phyloP scores from a whole-genome alignment of 2,888 invertebrate genomes.

The Tetragnatha montana region DNA sequence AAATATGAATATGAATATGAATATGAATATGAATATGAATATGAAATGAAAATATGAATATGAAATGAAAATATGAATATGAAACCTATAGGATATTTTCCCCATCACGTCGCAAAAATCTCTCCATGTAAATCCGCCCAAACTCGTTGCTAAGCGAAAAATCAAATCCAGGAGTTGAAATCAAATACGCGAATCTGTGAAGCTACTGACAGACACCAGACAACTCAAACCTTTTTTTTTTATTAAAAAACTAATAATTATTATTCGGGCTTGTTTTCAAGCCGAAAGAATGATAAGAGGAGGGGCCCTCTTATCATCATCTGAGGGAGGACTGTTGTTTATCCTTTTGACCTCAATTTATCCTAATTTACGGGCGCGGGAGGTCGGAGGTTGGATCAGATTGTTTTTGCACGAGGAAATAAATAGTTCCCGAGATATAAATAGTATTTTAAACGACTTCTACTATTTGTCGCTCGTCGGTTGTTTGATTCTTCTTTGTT shows the following conservation, averaged over 20 bases:
- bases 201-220: constrained; percentile 25
- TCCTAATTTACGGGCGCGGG: constrained; percentile 60
- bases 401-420: constrained; percentile 52
- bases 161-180: neutral
- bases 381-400: constrained; percentile 52
- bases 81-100: too few relatives aligned
- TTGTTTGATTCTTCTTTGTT: constrained; percentile 28
- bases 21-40: too few relatives aligned
- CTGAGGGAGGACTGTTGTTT: constrained; percentile 49
- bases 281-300: constrained; percentile 26
- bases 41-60: too few relatives aligned
- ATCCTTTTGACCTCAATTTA: constrained; percentile 66
- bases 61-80: too few relatives aligned
- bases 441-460: constrained; percentile 40
- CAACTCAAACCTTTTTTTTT: constrained; percentile 13
- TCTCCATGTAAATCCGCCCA: too few relatives aligned
- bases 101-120: too few relatives aligned
- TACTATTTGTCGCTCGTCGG: constrained; percentile 42
- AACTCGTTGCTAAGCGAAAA: constrained; percentile 8
- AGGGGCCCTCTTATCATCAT: constrained; percentile 37
- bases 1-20: too few relatives aligned
- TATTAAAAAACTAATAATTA: too few relatives aligned
- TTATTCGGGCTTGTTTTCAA: neutral
- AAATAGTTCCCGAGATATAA: constrained; percentile 42
- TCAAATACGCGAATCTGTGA: constrained; percentile 12